Percentiles rank a stretch among this genome's conserved stretches.
Conservation (phyloP, 1,140 invertebrate species). For the Microplitis demolitor region DNA sequence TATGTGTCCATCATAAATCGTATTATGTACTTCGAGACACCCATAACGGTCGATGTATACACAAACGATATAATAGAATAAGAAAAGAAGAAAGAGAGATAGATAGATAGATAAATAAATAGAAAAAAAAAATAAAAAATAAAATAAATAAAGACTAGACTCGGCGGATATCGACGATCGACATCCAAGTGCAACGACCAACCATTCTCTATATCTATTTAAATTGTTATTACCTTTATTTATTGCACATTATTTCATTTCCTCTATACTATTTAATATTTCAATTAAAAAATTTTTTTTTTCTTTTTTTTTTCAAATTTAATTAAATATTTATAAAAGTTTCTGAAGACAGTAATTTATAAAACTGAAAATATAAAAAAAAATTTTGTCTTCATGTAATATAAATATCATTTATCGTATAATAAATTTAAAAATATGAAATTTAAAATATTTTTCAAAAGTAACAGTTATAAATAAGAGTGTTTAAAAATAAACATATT, state of each 20-base stretch:
- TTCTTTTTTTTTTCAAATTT: too few species aligned
- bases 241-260: not conserved
- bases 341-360: not conserved
- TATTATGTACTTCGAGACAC: constrained; percentile 10
- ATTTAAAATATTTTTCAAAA: not conserved
- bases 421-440: not conserved
- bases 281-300: too few species aligned
- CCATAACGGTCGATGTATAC: not conserved
- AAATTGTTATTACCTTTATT: constrained; percentile 24
- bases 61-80: not conserved
- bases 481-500: not conserved
- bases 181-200: constrained; percentile 47
- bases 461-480: not conserved
- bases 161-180: constrained; percentile 38
- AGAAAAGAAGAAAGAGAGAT: not conserved
- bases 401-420: too few species aligned
- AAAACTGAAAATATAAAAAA: not conserved
- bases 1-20: constrained; percentile 16
- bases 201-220: constrained; percentile 39
- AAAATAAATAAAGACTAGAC: not conserved
- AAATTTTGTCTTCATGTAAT: too few species aligned
- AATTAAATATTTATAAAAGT: too few species aligned
- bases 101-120: not conserved
- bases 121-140: not conserved
- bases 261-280: too few species aligned